Percentiles rank a stretch among this genome's conserved stretches.
Conservation (phyloP, 2,113 vertebrate species). For the Callospermophilus lateralis region DNA sequence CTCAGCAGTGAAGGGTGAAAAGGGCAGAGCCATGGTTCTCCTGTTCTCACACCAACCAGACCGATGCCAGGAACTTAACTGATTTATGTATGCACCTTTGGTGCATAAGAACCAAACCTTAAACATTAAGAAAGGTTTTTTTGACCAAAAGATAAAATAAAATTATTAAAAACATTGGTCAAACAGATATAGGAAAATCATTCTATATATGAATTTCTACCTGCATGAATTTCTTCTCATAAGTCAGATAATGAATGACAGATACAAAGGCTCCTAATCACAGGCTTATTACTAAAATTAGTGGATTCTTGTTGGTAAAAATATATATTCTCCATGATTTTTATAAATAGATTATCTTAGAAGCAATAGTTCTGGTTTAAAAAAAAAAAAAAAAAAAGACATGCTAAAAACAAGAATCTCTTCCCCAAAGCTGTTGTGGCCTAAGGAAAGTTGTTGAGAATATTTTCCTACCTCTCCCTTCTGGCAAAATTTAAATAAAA, state of each 20-base stretch:
- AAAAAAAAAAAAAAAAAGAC: conserved; percentile 39
- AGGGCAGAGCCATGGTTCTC: background rate
- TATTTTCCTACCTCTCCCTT: background rate
- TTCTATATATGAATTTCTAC: background rate
- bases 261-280: background rate
- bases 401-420: background rate
- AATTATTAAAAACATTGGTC: background rate
- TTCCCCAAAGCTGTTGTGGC: background rate
- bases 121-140: background rate
- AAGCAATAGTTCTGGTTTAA: background rate
- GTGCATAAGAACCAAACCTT: too few species aligned
- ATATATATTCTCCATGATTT: background rate
- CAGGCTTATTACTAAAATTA: background rate
- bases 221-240: background rate
- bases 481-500: background rate
- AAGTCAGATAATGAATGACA: background rate
- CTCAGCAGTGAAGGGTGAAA: background rate
- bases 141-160: background rate
- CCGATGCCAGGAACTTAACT: background rate
- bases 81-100: background rate
- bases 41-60: background rate
- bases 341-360: conserved; percentile 4
- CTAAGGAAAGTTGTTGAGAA: background rate
- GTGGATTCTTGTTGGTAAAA: background rate
- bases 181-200: background rate